Base-by-base conservation (phyloP, 2,797 vertebrate genomes). In the Molossus molossus region DNA sequence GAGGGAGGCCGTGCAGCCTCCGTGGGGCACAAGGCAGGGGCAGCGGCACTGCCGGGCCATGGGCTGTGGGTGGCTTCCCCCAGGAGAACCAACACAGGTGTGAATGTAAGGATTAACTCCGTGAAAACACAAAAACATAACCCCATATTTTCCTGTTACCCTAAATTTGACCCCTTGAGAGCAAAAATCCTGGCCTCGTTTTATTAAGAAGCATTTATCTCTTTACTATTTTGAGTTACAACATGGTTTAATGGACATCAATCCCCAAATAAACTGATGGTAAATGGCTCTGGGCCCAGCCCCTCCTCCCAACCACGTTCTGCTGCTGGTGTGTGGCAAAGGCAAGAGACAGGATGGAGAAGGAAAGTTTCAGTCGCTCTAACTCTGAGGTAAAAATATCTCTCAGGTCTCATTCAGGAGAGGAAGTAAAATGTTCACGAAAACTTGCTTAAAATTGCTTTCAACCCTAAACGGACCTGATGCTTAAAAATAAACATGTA, bases 401-500 rank as follows among this genome's bases (percentile, higher is more conserved):
- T 5, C n/a, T 33, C 73, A 60, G 18, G 29, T 65, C n/a, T 86
- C 11, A 5, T 40, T 53, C 13, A 67, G 29, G 14, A 89, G 3
- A 25, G 23, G 82, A 58, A 95, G 92, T 90, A 87, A 94, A 88
- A 92, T 87, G 91, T 73, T 95, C 70, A 92, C 72, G n/a, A 83
- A 92, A 92, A 81, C 18, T 58, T 89, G 23, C 50, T 83, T 87
- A 60, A 92, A 88, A 95, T 55, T 40, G 9, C 67, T 72, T 87
- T 93, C 79, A 67, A 45, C 27, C 9, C 65, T 57, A 45, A 85
- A n/a, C 62, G 91, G 60, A 84, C 57, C 1, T 4, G 21, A 77
- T 69, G 67, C 55, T 93, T 76, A 91, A 83, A 94, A 57, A 33
- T 91, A 53, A 62, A 17, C 33, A 69, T 17, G 18, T 69, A 69